These are phyloP conservation scores for Tapera naevia DNA, from an alignment of 2,797 vertebrate genomes.

Conservation along the genomic window DNA sequence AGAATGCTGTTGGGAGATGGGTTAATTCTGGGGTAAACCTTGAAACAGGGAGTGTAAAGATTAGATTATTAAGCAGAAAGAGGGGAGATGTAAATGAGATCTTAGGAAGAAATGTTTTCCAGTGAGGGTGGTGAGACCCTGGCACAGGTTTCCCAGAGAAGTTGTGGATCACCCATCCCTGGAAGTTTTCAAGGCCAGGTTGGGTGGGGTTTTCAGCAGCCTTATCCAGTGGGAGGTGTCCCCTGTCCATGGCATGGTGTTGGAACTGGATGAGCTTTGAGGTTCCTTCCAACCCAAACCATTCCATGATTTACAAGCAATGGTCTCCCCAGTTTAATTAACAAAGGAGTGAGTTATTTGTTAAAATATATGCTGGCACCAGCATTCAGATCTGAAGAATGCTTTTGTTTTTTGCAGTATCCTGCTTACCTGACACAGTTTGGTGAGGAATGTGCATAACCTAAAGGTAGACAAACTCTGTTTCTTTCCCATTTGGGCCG, in stretches of 20 bases:
- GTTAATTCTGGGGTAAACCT: background rate
- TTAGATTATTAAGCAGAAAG: background rate
- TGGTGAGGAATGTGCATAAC: background rate
- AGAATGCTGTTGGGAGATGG: background rate
- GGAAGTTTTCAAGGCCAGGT: too few relatives aligned
- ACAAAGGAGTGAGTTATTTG: background rate
- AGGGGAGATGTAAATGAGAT: too few relatives aligned
- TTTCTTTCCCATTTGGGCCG: background rate
- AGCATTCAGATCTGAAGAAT: background rate
- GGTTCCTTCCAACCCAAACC: too few relatives aligned
- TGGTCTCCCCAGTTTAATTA: background rate
- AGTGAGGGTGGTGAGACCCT: too few relatives aligned
- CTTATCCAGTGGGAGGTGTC: too few relatives aligned
- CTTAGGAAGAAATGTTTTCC: too few relatives aligned
- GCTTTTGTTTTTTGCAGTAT: background rate
- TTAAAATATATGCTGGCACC: background rate
- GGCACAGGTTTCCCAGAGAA: too few relatives aligned
- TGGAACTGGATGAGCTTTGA: too few relatives aligned
- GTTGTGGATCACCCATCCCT: too few relatives aligned
- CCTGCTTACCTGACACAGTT: background rate
- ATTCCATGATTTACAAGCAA: background rate
- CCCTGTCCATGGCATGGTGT: too few relatives aligned
- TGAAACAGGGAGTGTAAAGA: background rate
- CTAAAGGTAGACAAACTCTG: background rate
- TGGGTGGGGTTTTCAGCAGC: too few relatives aligned